Evolutionary conservation across 2,113 vertebrate genomes (phyloP).

Genomic region (Xyrauchen texanus): DNA sequence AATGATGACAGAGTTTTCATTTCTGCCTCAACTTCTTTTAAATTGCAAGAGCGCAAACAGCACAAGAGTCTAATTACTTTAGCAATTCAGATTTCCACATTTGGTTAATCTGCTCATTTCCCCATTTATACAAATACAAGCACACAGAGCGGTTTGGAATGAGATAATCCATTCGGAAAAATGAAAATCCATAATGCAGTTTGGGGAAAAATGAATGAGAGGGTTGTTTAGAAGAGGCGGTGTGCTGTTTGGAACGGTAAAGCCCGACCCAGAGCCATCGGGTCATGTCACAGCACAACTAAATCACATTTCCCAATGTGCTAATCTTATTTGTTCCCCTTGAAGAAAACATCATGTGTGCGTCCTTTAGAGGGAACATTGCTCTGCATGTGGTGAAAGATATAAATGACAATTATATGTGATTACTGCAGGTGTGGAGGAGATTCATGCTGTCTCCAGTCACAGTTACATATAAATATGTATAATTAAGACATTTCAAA

Average conservation of each 20-base stretch:
- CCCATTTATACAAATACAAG: conserved; percentile 12
- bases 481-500: neutral
- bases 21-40: neutral
- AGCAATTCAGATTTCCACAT: neutral
- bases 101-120: conserved; percentile 5
- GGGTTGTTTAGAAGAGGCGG: neutral
- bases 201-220: conserved; percentile 27
- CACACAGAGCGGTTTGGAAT: neutral
- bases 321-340: conserved; percentile 14
- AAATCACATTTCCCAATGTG: conserved; percentile 27
- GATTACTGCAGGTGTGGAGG: conserved; percentile 26
- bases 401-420: conserved; percentile 29
- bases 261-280: neutral
- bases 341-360: neutral
- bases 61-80: conserved; percentile 28
- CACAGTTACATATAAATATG: no score
- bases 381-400: neutral
- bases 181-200: conserved; percentile 31
- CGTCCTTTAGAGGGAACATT: conserved; percentile 27
- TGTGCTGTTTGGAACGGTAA: neutral
- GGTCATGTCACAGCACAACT: neutral
- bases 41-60: neutral
- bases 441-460: no score
- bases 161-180: conserved; percentile 5
- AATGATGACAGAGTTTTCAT: no score